Percentiles rank a stretch among this genome's conserved stretches.
These are phyloP conservation scores for Oryctes rhinoceros DNA, from an alignment of 1,140 invertebrate species.

Conservation along the genomic window DNA sequence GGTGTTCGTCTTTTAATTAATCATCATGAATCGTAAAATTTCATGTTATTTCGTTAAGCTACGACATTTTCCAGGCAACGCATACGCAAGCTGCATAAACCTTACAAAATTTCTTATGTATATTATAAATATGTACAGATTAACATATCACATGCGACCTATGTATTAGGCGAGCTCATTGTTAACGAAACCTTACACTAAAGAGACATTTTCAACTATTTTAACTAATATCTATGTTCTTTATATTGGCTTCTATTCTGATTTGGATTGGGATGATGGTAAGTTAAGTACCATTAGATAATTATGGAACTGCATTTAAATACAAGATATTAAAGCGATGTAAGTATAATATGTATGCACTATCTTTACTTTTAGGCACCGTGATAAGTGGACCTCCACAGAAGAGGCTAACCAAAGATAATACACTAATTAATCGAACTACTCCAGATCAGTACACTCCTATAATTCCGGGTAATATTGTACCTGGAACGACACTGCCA, in stretches of 20 bases:
- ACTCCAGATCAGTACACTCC: slow-evolving; percentile 72
- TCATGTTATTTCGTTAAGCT: too few species aligned
- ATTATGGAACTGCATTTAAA: not conserved
- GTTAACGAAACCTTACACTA: too few species aligned
- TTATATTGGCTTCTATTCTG: slow-evolving; percentile 68
- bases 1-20: too few species aligned
- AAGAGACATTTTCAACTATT: not conserved
- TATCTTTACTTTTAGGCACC: slow-evolving; percentile 47
- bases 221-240: slow-evolving; percentile 52
- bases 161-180: too few species aligned
- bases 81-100: too few species aligned
- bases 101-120: too few species aligned
- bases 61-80: too few species aligned
- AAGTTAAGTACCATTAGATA: slow-evolving; percentile 53
- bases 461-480: slow-evolving; percentile 67
- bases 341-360: too few species aligned
- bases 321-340: not conserved
- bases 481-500: slow-evolving; percentile 69
- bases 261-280: slow-evolving; percentile 72
- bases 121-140: too few species aligned
- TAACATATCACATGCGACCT: too few species aligned
- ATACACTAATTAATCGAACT: slow-evolving; percentile 70
- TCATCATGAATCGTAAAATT: too few species aligned
- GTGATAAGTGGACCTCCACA: slow-evolving; percentile 64
- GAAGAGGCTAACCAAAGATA: slow-evolving; percentile 76